Base-by-base conservation (phyloP, 2,797 vertebrate species). In the Anableps anableps region DNA sequence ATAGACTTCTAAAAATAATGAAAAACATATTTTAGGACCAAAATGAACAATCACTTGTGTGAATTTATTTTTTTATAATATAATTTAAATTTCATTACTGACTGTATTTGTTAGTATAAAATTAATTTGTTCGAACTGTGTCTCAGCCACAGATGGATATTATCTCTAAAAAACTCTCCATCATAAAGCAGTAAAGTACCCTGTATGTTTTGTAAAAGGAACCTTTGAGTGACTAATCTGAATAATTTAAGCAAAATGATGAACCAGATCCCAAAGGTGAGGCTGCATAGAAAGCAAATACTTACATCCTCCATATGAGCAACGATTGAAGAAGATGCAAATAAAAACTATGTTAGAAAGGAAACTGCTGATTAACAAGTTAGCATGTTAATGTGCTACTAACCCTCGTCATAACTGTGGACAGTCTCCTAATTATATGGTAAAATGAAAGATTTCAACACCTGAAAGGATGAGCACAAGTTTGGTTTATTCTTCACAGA, bases 401-500 rank as follows among this genome's bases (percentile, higher is more conserved):
- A 19, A 21, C 29, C 9, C 8, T n/a, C 38, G 23, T 26, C 62
- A 21, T 29, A 48, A 48, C 6, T 47, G 4, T 11, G 0, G 26
- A 71, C 6, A 5, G n/a, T 71, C 6, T n/a, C 11, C 13, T 45
- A n/a, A 0, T 45, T 16, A 45, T 29, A 29, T 4, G 14, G 29
- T 6, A 71, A 45, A 1, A 31, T 82, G 85, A 78, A 50, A 90
- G 4, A 84, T 48, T 47, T 84, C 47, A 55, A 86, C 74, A 51
- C 81, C 38, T 89, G 68, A 92, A 95, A 95, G 93, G 93, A 93
- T 94, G 91, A 95, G 89, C 94, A 95, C 93, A 92, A 91, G 91
- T 93, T 93, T 94, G 92, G 90, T 95, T 95, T 93, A 95, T 94
- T 95, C 92, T 88, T 90, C 90, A 94, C 93, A 93, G 88, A 90